Evolutionary conservation across 2,888 invertebrate genomes (phyloP), one percentile per base, ranked within the genome.

Genomic region (Drosophila greeni): DNA sequence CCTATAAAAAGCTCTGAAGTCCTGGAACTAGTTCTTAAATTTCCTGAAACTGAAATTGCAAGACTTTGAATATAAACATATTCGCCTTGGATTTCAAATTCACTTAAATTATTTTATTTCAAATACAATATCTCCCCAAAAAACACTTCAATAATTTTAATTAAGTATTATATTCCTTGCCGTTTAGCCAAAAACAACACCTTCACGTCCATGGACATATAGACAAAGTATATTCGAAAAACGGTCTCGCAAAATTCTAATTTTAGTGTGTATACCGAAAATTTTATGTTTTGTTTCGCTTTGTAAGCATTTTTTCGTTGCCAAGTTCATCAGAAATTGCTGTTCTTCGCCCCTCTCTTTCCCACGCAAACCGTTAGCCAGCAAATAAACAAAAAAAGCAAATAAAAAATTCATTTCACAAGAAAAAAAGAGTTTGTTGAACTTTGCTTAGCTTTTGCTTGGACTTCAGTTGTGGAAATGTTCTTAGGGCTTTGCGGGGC

Each of bases 131-230:
- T n/a, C n/a, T n/a, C n/a, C n/a, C 5, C 14, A 2, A 31, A 31
- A 9, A 20, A 20, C 12, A 20, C 20, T 8, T 8, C 29, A 29
- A 45, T 29, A 14, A 9, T 6, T 6, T 18, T 26, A 20, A 20
- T 34, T 26, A 45, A 9, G 14, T 20, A 31, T 31, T 2, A 23
- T 12, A 37, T 51, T n/a, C 16, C 16, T 20, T 52, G 55, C 45
- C 14, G 5, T 14, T 29, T 26, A 14, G 36, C 52, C 31, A 49
- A 59, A 40, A 49, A 37, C 65, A 68, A 70, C 74, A 75, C 79
- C 82, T 82, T 82, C 80, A 69, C 55, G 57, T 80, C 70, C 80
- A 79, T 80, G 82, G 77, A 76, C 80, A 76, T 68, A 71, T 67
- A 71, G 71, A 68, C 76, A 16, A 7, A 45, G 45, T 23, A 66